Conservation (phyloP, 2,797 vertebrate species). For the Crocidura indochinensis region DNA sequence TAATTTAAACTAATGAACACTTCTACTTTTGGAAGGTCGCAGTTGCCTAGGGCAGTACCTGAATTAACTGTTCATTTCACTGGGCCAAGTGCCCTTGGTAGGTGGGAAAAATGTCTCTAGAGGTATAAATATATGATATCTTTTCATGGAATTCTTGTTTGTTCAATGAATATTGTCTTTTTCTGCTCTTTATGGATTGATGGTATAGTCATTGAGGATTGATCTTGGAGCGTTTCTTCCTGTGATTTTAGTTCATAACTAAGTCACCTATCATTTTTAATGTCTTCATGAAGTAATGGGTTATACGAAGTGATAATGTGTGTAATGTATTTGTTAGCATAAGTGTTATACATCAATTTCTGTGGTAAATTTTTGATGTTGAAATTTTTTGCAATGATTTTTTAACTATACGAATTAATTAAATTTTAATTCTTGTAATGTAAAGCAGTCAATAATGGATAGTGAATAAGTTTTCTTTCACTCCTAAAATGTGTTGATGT, state of each 20-base stretch:
- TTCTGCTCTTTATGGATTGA: constrained; percentile 59
- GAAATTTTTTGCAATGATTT: constrained; percentile 74
- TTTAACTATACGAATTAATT: too few relatives aligned
- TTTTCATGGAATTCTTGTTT: constrained; percentile 53
- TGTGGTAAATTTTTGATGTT: constrained; percentile 67
- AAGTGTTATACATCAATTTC: constrained; percentile 44
- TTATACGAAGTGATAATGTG: constrained; percentile 51
- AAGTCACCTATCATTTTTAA: constrained; percentile 57
- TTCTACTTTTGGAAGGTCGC: constrained; percentile 64
- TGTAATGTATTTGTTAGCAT: constrained; percentile 51
- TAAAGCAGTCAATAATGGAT: constrained; percentile 31
- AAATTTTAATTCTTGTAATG: constrained; percentile 49
- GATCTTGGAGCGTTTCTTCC: constrained; percentile 63
- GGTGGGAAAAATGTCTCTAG: constrained; percentile 60
- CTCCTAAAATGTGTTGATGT: constrained; percentile 5
- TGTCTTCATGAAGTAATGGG: constrained; percentile 25
- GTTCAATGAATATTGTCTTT: constrained; percentile 60
- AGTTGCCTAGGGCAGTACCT: constrained; percentile 26
- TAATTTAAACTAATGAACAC: constrained; percentile 63
- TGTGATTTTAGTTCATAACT: constrained; percentile 45
- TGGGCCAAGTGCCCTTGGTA: constrained; percentile 71
- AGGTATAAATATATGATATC: constrained; percentile 38
- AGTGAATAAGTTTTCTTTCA: constrained; percentile 41
- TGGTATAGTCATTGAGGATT: neutral
- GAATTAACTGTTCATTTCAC: constrained; percentile 69